phyloP scores from a whole-genome alignment of 2,888 invertebrate genomes.

The Tridacna crocea region DNA sequence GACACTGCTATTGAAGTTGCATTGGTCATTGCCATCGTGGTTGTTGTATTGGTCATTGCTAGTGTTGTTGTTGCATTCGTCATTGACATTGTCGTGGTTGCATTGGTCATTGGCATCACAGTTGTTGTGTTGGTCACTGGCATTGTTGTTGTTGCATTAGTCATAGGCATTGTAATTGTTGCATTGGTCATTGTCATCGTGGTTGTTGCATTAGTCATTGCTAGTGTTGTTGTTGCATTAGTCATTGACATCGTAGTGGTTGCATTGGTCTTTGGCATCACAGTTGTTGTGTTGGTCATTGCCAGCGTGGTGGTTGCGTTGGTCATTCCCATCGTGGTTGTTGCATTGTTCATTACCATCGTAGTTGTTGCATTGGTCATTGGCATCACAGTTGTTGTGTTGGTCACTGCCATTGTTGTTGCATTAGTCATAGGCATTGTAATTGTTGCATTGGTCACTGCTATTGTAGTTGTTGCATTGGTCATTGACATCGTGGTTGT shows the following conservation, averaged over 20 bases:
- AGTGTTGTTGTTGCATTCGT: constrained; percentile 4
- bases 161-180: not conserved
- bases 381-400: not conserved
- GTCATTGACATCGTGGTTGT: not conserved
- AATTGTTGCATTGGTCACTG: constrained; percentile 1
- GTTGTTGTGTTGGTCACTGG: not conserved
- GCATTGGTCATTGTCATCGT: not conserved
- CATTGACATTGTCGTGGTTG: not conserved
- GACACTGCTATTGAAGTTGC: not conserved
- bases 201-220: not conserved
- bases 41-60: not conserved
- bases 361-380: not conserved
- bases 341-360: not conserved
- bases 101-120: not conserved
- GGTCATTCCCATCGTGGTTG: not conserved
- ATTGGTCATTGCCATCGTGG: constrained; percentile 3
- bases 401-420: not conserved
- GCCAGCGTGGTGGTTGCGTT: too few relatives aligned
- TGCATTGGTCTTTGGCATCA: too few relatives aligned
- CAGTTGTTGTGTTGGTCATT: too few relatives aligned
- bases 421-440: not conserved
- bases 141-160: not conserved
- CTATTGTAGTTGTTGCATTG: not conserved
- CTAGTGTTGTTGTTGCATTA: not conserved
- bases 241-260: not conserved